Conservation (phyloP, 2,113 vertebrate species). For the Alligator mississippiensis region DNA sequence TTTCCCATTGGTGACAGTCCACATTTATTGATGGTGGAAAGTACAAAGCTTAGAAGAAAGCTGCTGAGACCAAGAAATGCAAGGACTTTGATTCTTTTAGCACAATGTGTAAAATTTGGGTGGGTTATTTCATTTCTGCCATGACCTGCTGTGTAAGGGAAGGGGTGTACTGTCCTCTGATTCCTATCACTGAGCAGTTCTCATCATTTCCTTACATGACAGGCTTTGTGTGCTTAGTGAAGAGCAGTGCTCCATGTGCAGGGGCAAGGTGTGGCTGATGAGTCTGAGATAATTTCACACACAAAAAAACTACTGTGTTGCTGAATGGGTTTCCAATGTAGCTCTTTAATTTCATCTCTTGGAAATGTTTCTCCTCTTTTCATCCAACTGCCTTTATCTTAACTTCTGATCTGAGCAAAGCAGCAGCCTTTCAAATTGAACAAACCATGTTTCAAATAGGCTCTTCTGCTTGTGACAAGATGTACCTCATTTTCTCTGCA, state of each 20-base stretch:
- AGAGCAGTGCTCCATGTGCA: slow-evolving; percentile 57
- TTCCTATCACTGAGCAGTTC: slow-evolving; percentile 3
- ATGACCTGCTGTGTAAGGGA: neutral
- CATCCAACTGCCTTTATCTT: slow-evolving; percentile 86
- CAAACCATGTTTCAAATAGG: slow-evolving; percentile 91
- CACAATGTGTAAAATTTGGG: slow-evolving; percentile 2
- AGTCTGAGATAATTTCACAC: slow-evolving; percentile 78
- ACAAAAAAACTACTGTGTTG: slow-evolving; percentile 80
- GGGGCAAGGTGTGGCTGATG: slow-evolving; percentile 86
- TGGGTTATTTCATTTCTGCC: slow-evolving; percentile 35
- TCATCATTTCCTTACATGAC: slow-evolving; percentile 44
- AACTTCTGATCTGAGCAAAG: slow-evolving; percentile 82
- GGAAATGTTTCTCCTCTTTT: slow-evolving; percentile 85
- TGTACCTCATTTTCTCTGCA: slow-evolving; percentile 94
- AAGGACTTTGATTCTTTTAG: slow-evolving; percentile 29
- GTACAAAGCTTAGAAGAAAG: neutral
- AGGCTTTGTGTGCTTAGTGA: slow-evolving; percentile 78
- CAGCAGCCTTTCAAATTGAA: slow-evolving; percentile 92
- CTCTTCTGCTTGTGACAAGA: slow-evolving; percentile 92
- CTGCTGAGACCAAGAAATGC: neutral
- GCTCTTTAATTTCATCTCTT: slow-evolving; percentile 90
- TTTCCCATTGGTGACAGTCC: neutral
- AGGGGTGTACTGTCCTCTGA: slow-evolving; percentile 48
- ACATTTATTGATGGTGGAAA: neutral
- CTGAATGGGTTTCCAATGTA: slow-evolving; percentile 88